A percentile compares a stretch with the other conserved stretches of the same genome.
Conservation (phyloP, 2,888 invertebrate species). For the Ecliptopera silaceata region DNA sequence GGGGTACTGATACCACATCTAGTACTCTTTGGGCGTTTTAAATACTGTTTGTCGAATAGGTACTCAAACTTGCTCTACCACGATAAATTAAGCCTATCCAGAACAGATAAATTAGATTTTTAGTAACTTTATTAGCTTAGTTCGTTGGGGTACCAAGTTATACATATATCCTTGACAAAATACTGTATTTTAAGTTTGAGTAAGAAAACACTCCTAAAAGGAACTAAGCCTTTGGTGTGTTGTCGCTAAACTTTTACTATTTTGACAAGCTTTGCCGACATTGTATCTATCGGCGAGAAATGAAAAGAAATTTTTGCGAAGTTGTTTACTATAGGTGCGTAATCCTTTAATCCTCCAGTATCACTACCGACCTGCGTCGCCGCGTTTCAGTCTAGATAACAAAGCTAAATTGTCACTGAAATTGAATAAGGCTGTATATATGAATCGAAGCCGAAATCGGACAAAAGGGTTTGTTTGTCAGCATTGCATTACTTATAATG, state of each 20-base stretch:
- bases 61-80: too few species aligned
- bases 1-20: too few species aligned
- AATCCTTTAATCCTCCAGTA: slow-evolving; percentile 77
- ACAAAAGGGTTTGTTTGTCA: slow-evolving; percentile 76
- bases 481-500: slow-evolving; percentile 55
- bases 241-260: not conserved
- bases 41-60: too few species aligned
- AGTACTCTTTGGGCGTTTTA: too few species aligned
- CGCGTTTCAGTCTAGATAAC: slow-evolving; percentile 51
- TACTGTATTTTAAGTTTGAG: too few species aligned
- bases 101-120: too few species aligned
- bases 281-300: slow-evolving; percentile 36
- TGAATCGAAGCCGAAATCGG: slow-evolving; percentile 50
- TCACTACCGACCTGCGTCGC: slow-evolving; percentile 61
- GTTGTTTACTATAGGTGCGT: slow-evolving; percentile 59
- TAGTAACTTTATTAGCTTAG: too few species aligned
- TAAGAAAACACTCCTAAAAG: too few species aligned
- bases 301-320: slow-evolving; percentile 60
- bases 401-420: slow-evolving; percentile 68
- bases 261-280: slow-evolving; percentile 25
- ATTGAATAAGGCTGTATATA: slow-evolving; percentile 53
- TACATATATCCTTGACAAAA: too few species aligned
- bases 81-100: too few species aligned
- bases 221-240: too few species aligned
- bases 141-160: too few species aligned